A percentile compares a stretch with the other conserved stretches of the same genome.
Evolutionary conservation across 2,888 invertebrate species (phyloP).

Genomic region (Sisyra terminalis): DNA sequence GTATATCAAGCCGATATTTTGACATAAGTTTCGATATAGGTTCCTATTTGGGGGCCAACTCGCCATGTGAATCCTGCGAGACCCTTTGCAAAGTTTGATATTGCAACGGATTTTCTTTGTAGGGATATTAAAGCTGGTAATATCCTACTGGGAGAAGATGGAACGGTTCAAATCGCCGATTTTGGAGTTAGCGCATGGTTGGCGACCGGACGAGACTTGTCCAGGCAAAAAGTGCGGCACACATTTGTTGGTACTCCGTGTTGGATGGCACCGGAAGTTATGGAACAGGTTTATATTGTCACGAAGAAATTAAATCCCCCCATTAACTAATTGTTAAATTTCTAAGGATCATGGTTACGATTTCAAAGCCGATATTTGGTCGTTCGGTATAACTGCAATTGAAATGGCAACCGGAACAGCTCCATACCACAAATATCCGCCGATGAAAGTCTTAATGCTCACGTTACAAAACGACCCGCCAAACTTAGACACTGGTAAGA

Average conservation of each 20-base stretch:
- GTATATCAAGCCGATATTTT: no score
- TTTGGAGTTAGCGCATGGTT: conserved; percentile 98
- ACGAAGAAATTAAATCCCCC: not conserved
- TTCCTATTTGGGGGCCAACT: no score
- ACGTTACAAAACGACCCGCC: conserved; percentile 98
- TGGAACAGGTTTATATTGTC: conserved; percentile 64
- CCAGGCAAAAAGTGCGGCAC: conserved; percentile 87
- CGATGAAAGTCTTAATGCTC: conserved; percentile 98
- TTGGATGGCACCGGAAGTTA: conserved; percentile 99
- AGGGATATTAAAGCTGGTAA: conserved; percentile 97
- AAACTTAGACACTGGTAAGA: conserved; percentile 66
- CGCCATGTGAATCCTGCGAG: no score
- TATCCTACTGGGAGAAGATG: conserved; percentile 91
- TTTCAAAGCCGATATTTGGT: conserved; percentile 93
- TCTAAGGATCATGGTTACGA: conserved; percentile 86
- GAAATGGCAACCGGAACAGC: conserved; percentile 98
- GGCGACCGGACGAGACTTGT: conserved; percentile 84
- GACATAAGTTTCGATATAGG: no score
- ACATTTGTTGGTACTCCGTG: conserved; percentile 99
- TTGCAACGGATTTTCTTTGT: conserved; percentile 15
- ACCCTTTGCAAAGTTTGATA: no score
- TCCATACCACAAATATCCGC: conserved; percentile 96
- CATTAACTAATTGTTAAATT: conserved; percentile 9
- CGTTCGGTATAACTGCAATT: conserved; percentile 92
- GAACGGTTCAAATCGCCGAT: conserved; percentile 94